phyloP scores from a whole-genome alignment of 64 coral and sea anemone species.

The Actinia equina region DNA sequence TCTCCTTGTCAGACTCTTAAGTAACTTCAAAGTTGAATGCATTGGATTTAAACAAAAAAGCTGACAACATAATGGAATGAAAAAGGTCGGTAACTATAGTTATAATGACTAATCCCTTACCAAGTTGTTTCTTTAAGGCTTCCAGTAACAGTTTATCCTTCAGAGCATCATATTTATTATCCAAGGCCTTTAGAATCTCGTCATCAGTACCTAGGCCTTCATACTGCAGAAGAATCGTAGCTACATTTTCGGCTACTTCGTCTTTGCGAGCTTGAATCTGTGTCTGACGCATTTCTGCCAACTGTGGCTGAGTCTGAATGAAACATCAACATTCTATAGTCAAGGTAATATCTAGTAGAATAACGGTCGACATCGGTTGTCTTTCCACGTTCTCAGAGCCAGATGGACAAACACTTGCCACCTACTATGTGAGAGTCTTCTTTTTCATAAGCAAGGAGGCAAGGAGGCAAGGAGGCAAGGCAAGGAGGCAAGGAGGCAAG shows the following conservation, averaged over 20 bases:
- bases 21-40: too few species aligned
- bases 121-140: conserved; percentile 90
- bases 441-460: too few species aligned
- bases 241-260: conserved; percentile 69
- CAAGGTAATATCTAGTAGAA: neutral
- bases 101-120: conserved; percentile 16
- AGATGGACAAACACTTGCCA: too few species aligned
- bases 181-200: conserved; percentile 75
- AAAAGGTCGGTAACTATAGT: too few species aligned
- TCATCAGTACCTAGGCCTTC: conserved; percentile 87
- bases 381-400: too few species aligned
- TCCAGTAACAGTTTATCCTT: conserved; percentile 92
- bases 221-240: conserved; percentile 72
- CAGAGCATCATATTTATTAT: conserved; percentile 90
- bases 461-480: too few species aligned
- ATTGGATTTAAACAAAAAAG: too few species aligned
- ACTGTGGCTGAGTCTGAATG: conserved; percentile 59
- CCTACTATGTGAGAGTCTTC: too few species aligned
- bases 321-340: neutral
- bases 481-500: too few species aligned
- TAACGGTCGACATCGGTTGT: neutral
- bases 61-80: too few species aligned
- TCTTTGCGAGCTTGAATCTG: conserved; percentile 74
- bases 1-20: too few species aligned
- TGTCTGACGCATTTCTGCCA: conserved; percentile 33